A percentile compares a stretch with the other conserved stretches of the same genome.
Evolutionary conservation across 2,113 vertebrate genomes (phyloP).

Genomic region (Sinocyclocheilus maitianheensis): DNA sequence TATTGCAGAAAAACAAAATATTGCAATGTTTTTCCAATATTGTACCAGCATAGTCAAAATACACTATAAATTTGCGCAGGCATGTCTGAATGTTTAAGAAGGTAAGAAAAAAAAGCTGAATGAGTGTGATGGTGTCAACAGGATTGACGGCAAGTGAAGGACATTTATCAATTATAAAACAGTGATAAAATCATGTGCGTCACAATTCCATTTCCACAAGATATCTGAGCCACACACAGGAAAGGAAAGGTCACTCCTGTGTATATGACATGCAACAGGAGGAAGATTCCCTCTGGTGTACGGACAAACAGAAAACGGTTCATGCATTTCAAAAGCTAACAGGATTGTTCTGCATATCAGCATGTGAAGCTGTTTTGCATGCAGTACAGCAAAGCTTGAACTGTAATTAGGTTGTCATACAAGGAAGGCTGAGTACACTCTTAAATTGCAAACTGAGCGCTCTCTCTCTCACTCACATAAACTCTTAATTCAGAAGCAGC

Average conservation of each 20-base stretch:
- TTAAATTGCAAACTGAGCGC: constrained; percentile 22
- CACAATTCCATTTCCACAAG: background rate
- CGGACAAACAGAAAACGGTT: background rate
- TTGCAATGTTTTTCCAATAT: background rate
- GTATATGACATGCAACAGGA: constrained; percentile 4
- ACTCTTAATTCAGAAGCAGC: constrained; percentile 24
- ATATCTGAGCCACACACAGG: background rate
- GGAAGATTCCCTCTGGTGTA: background rate
- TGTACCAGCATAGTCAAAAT: too few relatives aligned
- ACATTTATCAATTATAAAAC: constrained; percentile 13
- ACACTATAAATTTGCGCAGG: background rate
- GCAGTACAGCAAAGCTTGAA: constrained; percentile 16
- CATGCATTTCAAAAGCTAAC: constrained; percentile 29
- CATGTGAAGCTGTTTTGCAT: constrained; percentile 27
- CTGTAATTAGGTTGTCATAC: constrained; percentile 41
- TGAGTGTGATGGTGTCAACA: background rate
- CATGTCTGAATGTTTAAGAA: background rate
- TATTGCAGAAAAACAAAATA: background rate
- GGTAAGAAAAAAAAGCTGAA: background rate
- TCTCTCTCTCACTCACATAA: constrained; percentile 21
- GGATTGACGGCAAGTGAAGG: background rate
- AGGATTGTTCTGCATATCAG: constrained; percentile 6
- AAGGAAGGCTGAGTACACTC: constrained; percentile 19
- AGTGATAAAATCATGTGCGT: background rate
- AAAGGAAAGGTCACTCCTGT: background rate